Conservation (phyloP, 2,888 invertebrate genomes). For the Orthosia gracilis region DNA sequence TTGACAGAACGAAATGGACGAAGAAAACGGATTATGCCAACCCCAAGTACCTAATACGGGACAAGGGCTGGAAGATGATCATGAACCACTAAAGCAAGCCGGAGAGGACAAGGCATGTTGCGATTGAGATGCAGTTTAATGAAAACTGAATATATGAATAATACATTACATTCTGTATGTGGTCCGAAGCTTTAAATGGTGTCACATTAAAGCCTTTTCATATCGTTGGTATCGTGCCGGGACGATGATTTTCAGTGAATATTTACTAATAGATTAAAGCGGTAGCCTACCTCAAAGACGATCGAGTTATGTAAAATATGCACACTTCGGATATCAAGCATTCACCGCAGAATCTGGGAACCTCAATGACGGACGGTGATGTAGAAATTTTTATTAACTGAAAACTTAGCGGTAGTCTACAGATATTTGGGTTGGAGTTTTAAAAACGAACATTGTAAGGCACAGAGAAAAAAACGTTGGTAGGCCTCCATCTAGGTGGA, state of each 20-base stretch:
- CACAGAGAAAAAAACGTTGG: too few relatives aligned
- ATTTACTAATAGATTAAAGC: not conserved
- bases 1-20: too few relatives aligned
- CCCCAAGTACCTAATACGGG: too few relatives aligned
- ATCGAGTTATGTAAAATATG: constrained; percentile 32
- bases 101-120: not conserved
- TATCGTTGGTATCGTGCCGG: not conserved
- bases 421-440: constrained; percentile 14
- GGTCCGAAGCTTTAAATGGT: not conserved
- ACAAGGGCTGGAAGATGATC: too few relatives aligned
- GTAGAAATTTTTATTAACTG: constrained; percentile 17
- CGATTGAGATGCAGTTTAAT: not conserved
- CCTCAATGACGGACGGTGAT: not conserved
- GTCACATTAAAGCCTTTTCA: not conserved
- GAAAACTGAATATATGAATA: not conserved
- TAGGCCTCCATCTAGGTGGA: too few relatives aligned
- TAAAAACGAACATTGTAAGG: not conserved
- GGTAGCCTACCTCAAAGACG: not conserved
- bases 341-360: constrained; percentile 4
- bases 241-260: not conserved
- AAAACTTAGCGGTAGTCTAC: not conserved
- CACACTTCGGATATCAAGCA: constrained; percentile 24
- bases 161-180: not conserved
- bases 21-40: too few relatives aligned
- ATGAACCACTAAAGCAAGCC: constrained; percentile 9